Percentiles rank a stretch among this genome's conserved stretches.
These are phyloP conservation scores for Trididemnum miniatum DNA, from an alignment of 23 tunicate genomes.

Conservation along the genomic window DNA sequence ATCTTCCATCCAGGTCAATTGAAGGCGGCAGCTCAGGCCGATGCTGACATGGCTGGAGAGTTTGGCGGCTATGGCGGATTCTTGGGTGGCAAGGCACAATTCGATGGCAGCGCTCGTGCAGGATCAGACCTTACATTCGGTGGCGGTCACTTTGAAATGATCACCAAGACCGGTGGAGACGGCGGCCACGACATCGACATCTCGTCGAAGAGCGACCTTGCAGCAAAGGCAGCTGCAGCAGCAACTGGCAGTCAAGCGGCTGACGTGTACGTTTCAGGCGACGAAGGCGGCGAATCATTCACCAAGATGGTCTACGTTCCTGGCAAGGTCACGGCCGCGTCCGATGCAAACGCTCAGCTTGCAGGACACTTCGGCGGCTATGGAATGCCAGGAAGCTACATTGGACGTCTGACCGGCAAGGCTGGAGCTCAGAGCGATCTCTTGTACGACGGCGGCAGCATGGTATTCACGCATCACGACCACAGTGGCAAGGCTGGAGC, in stretches of 20 bases:
- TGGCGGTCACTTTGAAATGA: slow-evolving; percentile 7
- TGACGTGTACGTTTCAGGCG: neutral
- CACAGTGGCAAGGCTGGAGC: neutral
- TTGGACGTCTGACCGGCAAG: neutral
- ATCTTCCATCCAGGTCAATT: slow-evolving; percentile 13
- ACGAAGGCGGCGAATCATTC: neutral
- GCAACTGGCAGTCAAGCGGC: slow-evolving; percentile 25
- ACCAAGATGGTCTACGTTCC: slow-evolving; percentile 18
- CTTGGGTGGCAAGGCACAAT: slow-evolving; percentile 21
- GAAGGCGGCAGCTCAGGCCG: neutral
- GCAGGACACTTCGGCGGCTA: slow-evolving; percentile 8
- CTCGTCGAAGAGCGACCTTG: slow-evolving; percentile 1
- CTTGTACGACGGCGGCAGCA: neutral
- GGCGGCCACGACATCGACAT: neutral
- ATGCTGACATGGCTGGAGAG: neutral
- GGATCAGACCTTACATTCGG: neutral
- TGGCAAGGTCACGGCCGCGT: neutral
- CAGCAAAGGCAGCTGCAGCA: slow-evolving; percentile 6
- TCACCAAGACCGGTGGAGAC: slow-evolving; percentile 20
- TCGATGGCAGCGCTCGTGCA: neutral
- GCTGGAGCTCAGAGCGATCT: slow-evolving; percentile 25
- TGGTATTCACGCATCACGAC: slow-evolving; percentile 1
- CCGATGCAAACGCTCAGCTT: slow-evolving; percentile 2
- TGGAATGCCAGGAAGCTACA: neutral
- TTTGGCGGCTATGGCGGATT: neutral